Percentiles rank a stretch among this genome's conserved stretches.
These are phyloP conservation scores for Pelmatolapia mariae DNA, from an alignment of 2,113 vertebrate species.

Conservation along the genomic window DNA sequence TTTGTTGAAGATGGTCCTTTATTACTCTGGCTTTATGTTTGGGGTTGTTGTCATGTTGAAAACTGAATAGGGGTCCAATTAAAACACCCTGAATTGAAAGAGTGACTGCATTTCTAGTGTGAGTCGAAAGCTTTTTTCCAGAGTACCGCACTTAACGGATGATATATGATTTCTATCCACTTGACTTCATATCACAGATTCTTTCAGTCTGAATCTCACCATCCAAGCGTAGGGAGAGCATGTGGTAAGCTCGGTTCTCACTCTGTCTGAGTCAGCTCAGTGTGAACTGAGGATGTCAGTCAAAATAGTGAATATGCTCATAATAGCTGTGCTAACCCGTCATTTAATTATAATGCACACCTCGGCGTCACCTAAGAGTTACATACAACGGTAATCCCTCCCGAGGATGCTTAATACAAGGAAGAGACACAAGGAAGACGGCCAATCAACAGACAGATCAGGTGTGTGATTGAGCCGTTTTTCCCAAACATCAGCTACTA, in stretches of 20 bases:
- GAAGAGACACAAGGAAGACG: background rate
- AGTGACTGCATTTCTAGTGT: background rate
- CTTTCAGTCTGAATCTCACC: background rate
- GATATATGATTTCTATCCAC: background rate
- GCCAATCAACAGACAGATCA: background rate
- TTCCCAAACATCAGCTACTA: background rate
- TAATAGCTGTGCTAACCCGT: constrained; percentile 10
- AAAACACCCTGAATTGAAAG: background rate
- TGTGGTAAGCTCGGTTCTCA: background rate
- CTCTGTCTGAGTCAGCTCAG: background rate
- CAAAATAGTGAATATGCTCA: constrained; percentile 25
- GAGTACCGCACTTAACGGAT: background rate
- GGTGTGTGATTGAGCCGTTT: background rate
- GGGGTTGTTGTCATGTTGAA: background rate
- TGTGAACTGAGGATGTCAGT: constrained; percentile 6
- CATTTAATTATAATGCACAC: constrained; percentile 4
- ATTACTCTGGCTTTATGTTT: background rate
- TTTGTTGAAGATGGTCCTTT: background rate
- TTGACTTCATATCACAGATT: background rate
- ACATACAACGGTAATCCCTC: background rate
- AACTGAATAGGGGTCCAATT: background rate
- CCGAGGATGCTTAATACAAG: background rate
- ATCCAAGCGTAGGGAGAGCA: background rate
- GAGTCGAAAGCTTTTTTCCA: background rate
- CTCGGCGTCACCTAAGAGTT: background rate